Base-by-base conservation (phyloP, 53 echinoderm and acorn worm genomes). In the Zoroaster sp. region DNA sequence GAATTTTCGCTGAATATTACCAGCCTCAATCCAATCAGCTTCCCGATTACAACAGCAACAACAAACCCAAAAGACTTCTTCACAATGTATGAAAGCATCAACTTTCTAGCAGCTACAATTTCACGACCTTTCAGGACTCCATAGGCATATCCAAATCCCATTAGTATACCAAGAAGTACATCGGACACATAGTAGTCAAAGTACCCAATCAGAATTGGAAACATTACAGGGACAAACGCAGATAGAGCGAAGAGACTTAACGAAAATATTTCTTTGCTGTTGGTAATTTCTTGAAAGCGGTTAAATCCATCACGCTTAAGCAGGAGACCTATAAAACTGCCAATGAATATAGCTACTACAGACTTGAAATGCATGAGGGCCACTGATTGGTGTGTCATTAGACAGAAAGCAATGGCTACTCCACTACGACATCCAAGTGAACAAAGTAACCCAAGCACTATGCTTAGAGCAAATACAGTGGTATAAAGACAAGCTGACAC, bases 381-480 rank as follows among this genome's bases (percentile, higher is more conserved):
- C 13, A 75, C 42, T 54, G 23, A 51, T 32, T 44, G 40, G 15
- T 73, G 81, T 14, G 59, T 72, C 81, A 82, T 89, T 18, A 89
- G 44, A 55, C 90, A 81, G 73, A 80, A 89, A 35, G 90, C 90
- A 32, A 89, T 40, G 3, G 90, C 90, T 34, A 89, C 15, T 32
- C 90, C 90, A 73, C 73, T 89, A 4, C 90, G 80, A 31, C 90
- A 55, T 4, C 90, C 90, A 37, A 81, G 32, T 18, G 81, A 81
- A 82, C 72, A 72, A 7, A 89, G 45, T 40, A 73, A 59, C 4
- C 90, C 82, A 42, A 69, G 79, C 41, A 69, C 14, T 15, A 34
- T 4, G 33, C 78, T 69, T 31, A 78, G 69, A 5, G 54, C 72
- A 69, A 78, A 80, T 4, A 44, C 11, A 69, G 69, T 47, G 34